phyloP scores from a whole-genome alignment of 2,113 vertebrate genomes.

The Gyps fulvus region DNA sequence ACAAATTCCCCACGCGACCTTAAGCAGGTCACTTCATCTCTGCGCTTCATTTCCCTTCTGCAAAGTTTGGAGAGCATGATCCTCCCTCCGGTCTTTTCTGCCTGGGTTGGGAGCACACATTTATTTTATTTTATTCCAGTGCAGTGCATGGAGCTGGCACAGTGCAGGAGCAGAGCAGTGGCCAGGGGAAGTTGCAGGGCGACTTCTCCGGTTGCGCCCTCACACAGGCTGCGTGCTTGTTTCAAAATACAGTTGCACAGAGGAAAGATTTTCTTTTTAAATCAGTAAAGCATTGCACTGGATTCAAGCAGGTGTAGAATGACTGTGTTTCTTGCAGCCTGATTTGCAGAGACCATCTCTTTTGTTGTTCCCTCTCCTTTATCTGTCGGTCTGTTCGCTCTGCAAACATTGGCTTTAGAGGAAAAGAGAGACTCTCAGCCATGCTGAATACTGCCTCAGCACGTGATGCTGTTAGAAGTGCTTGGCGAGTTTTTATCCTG shows the following conservation, averaged over 20 bases:
- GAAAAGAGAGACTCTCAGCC: not conserved
- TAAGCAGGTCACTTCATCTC: not conserved
- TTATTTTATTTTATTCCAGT: not conserved
- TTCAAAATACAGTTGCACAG: no score
- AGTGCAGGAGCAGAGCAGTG: rapidly evolving
- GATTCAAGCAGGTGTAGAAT: not conserved
- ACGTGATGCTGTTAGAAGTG: rapidly evolving
- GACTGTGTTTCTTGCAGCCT: not conserved
- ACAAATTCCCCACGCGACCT: not conserved
- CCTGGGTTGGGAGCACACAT: rapidly evolving
- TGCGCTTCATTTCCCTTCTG: conserved; percentile 16
- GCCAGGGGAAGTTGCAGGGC: not conserved
- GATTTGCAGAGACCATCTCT: not conserved
- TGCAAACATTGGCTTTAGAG: not conserved
- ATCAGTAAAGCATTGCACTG: rapidly evolving
- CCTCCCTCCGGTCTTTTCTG: not conserved
- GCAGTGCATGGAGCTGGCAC: rapidly evolving
- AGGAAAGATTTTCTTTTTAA: not conserved
- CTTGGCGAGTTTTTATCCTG: no score
- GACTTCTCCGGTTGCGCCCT: not conserved
- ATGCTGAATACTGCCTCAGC: not conserved
- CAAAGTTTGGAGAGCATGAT: not conserved
- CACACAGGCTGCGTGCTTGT: rapidly evolving
- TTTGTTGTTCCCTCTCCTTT: not conserved
- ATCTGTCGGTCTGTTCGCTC: no score